Percentiles rank a stretch among this genome's conserved stretches.
Conservation (phyloP, 2,888 invertebrate genomes). For the Eumacrocentrus americanus region DNA sequence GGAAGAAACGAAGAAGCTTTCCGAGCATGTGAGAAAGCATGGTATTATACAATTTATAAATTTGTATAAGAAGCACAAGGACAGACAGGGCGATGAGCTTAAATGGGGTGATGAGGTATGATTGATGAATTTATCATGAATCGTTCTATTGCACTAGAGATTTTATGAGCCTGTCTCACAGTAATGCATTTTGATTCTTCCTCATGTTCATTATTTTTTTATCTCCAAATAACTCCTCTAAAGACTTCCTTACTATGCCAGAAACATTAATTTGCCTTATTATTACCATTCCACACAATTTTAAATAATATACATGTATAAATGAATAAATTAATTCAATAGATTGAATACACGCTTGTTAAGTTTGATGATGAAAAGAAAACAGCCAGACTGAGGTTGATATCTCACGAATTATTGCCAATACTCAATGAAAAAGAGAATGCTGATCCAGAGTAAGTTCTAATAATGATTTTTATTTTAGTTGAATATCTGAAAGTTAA, state of each 20-base stretch:
- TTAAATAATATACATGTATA: too few relatives aligned
- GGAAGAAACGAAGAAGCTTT: slow-evolving; percentile 91
- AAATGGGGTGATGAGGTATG: slow-evolving; percentile 96
- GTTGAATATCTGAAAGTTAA: too few relatives aligned
- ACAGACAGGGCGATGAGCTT: slow-evolving; percentile 88
- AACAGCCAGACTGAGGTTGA: slow-evolving; percentile 83
- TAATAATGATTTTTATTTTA: not conserved
- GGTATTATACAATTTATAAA: slow-evolving; percentile 97
- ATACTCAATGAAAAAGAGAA: slow-evolving; percentile 82
- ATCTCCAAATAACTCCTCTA: too few relatives aligned
- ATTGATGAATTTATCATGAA: too few relatives aligned
- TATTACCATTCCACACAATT: too few relatives aligned
- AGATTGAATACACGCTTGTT: slow-evolving; percentile 94
- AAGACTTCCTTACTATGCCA: too few relatives aligned
- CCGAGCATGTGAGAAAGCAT: slow-evolving; percentile 91
- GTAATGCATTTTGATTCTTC: too few relatives aligned
- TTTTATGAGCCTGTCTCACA: too few relatives aligned
- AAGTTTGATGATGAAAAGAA: slow-evolving; percentile 89
- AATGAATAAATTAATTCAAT: slow-evolving; percentile 21
- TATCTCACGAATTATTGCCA: slow-evolving; percentile 79
- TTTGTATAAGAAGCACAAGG: slow-evolving; percentile 85
- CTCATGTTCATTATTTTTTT: too few relatives aligned
- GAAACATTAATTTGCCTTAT: slow-evolving; percentile 34
- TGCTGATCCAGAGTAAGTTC: slow-evolving; percentile 72
- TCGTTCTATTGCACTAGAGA: too few relatives aligned